Base-by-base conservation (phyloP, 2,113 vertebrate species). In the Rhadina sibilatrix region DNA sequence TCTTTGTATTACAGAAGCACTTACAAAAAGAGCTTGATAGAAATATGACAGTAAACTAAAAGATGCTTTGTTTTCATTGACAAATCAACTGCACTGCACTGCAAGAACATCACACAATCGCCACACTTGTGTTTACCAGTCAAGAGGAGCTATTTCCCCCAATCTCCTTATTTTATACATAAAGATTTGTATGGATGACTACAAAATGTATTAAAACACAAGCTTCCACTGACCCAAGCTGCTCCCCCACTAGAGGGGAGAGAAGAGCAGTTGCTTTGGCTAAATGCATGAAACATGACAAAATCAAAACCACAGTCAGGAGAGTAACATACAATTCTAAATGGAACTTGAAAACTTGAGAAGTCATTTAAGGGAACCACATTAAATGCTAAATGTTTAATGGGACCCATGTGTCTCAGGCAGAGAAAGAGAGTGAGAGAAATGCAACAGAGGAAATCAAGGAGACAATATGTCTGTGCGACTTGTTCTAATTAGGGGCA, bases 291-390 rank as follows among this genome's bases (percentile, higher is more conserved):
- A 97, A 97, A 95, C 97, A 63, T 87, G 86, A 94, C 80, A 93
- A 98, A 98, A 97, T 97, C 95, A 98, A 98, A 98, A 98, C 95
- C 97, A 97, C 97, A 97, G 96, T 95, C 95, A 89, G 96, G 95
- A 95, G 96, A 97, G 95, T 96, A 98, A 97, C 97, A 93, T 97
- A 95, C 97, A 97, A 97, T 97, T 98, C 97, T 98, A 98, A 98
- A 98, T 96, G 98, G 98, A 98, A 98, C 98, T 98, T 78, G 97
- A 98, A 98, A 98, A 98, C 98, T 98, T 97, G 97, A 98, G 97
- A 98, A 98, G 98, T 98, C 98, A 98, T 98, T 98, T 98, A 97
- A 98, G 97, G 97, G 98, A 98, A 98, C 98, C 98, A 98, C 98
- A 98, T 98, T 98, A 98, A 98, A 98, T 98, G 94, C 96, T 97